These are phyloP conservation scores for Drosophila repleta DNA, from an alignment of 1,140 invertebrate genomes.

Conservation along the genomic window DNA sequence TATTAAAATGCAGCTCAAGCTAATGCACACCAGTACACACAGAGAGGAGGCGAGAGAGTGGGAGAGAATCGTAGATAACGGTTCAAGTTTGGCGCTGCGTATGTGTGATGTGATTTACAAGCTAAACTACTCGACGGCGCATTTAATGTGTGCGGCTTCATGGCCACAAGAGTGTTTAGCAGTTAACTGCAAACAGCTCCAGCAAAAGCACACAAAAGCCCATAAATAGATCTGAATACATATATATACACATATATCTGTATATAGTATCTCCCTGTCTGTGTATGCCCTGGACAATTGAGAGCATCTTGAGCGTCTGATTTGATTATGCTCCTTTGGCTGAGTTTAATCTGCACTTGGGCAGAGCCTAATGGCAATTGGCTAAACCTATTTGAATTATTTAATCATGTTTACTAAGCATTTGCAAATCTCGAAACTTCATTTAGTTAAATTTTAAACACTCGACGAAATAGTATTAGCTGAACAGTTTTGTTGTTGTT, in stretches of 20 bases:
- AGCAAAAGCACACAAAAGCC: constrained; percentile 9
- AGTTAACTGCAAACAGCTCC: constrained; percentile 18
- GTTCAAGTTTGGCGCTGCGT: constrained; percentile 36
- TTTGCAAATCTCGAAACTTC: not conserved
- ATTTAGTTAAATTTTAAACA: not conserved
- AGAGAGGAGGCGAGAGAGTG: too few relatives aligned
- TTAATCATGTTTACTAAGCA: not conserved
- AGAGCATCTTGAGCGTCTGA: not conserved
- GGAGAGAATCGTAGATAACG: constrained; percentile 9
- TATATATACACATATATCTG: not conserved
- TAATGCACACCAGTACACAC: constrained; percentile 46
- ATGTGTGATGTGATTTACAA: constrained; percentile 75
- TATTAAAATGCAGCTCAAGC: constrained; percentile 77
- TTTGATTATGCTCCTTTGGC: constrained; percentile 1
- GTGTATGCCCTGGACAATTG: not conserved
- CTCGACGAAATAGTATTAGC: too few relatives aligned
- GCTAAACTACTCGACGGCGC: constrained; percentile 38
- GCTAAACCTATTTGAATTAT: not conserved
- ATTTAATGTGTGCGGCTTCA: constrained; percentile 46
- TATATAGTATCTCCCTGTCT: not conserved
- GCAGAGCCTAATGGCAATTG: not conserved
- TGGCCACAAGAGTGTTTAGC: constrained; percentile 35
- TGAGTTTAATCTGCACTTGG: not conserved
- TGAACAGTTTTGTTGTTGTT: not conserved
- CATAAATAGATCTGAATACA: constrained; percentile 5